A percentile compares a stretch with the other conserved stretches of the same genome.
These are phyloP conservation scores for Gonatopus flavifemur DNA, from an alignment of 1,140 invertebrate genomes.

Conservation along the genomic window DNA sequence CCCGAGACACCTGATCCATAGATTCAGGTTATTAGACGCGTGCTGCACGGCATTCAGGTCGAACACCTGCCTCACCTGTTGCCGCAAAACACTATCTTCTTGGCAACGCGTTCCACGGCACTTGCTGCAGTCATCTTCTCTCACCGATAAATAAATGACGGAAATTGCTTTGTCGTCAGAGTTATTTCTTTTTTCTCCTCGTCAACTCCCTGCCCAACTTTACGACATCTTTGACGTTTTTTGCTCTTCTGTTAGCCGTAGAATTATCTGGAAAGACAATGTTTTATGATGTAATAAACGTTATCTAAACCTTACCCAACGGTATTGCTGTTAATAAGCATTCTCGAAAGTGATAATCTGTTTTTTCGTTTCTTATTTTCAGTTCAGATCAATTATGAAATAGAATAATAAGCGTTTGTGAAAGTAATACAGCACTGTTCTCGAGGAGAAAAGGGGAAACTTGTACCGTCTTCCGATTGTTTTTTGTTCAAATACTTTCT, in stretches of 20 bases:
- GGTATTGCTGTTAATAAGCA: too few relatives aligned
- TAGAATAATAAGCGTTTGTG: too few relatives aligned
- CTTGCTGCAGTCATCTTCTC: conserved; percentile 43
- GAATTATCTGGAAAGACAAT: conserved; percentile 13
- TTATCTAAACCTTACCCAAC: too few relatives aligned
- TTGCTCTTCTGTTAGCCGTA: too few relatives aligned
- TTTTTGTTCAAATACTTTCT: too few relatives aligned
- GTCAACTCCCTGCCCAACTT: background rate
- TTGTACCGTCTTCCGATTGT: too few relatives aligned
- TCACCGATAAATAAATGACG: conserved; percentile 52
- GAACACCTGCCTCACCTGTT: conserved; percentile 60
- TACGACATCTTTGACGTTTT: background rate
- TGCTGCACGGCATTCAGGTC: conserved; percentile 54
- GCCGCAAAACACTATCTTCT: conserved; percentile 58
- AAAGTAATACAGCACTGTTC: too few relatives aligned
- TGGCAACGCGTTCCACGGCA: conserved; percentile 34
- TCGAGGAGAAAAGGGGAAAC: too few relatives aligned
- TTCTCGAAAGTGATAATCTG: too few relatives aligned
- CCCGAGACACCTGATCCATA: conserved; percentile 53
- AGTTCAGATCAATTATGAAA: too few relatives aligned
- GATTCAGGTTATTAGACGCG: conserved; percentile 55
- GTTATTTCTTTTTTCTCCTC: conserved; percentile 1
- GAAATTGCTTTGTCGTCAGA: conserved; percentile 40
- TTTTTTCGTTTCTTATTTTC: too few relatives aligned
- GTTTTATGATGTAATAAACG: too few relatives aligned